These are phyloP conservation scores for Macrotus californicus DNA, from an alignment of 2,113 vertebrate species.

Conservation along the genomic window DNA sequence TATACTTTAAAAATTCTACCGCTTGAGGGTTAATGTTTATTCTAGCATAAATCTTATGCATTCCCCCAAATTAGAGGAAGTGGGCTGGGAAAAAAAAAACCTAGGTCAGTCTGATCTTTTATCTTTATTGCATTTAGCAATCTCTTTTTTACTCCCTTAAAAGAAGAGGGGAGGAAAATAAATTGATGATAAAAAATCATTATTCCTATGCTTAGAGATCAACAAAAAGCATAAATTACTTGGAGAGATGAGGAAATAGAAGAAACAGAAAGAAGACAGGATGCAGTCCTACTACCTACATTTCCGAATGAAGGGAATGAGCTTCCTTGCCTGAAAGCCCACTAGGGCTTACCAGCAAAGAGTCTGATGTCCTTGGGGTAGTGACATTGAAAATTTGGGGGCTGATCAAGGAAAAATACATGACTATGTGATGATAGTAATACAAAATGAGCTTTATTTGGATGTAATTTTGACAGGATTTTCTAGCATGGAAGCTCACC, in stretches of 20 bases:
- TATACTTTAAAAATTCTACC: not conserved
- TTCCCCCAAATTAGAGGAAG: not conserved
- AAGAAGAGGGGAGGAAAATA: not conserved
- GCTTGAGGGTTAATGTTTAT: not conserved
- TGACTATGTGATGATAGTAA: not conserved
- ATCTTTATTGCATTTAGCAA: not conserved
- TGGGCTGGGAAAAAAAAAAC: not conserved
- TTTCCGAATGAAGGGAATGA: not conserved
- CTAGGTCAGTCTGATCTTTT: not conserved
- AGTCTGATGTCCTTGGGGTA: not conserved
- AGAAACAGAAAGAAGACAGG: not conserved
- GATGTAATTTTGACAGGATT: not conserved
- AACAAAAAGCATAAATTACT: not conserved
- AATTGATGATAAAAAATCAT: not conserved
- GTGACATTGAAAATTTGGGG: not conserved
- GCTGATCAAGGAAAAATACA: not conserved
- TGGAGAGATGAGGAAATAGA: not conserved
- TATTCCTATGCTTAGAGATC: not conserved
- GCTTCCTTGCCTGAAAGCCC: not conserved
- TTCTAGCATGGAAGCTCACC: not conserved
- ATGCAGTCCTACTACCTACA: fast-evolving
- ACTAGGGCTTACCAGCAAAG: not conserved
- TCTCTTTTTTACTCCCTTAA: not conserved
- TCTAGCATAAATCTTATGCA: not conserved
- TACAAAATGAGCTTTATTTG: not conserved